phyloP scores from a whole-genome alignment of 2,797 vertebrate genomes.

The Lacerta viridis region DNA sequence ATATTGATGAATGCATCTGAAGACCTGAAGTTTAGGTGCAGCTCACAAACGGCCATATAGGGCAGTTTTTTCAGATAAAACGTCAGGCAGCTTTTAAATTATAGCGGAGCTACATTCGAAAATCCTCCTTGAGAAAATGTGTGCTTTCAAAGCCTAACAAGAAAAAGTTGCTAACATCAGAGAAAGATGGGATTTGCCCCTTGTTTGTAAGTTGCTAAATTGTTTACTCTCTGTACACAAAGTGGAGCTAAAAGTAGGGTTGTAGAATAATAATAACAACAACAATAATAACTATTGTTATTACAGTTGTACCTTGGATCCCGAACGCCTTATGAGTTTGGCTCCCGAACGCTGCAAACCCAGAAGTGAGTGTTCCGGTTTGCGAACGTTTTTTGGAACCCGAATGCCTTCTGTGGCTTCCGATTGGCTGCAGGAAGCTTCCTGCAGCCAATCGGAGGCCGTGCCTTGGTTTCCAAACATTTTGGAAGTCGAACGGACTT shows the following conservation, averaged over 20 bases:
- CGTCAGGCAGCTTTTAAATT: constrained; percentile 28
- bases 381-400: no score
- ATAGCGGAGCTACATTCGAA: constrained; percentile 34
- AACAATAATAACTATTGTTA: no score
- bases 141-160: constrained; percentile 20
- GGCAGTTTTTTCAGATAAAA: constrained; percentile 22
- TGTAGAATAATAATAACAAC: no score
- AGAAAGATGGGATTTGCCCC: background rate
- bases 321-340: no score
- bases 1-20: background rate
- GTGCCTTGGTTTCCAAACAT: no score
- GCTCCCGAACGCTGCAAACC: no score
- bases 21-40: constrained; percentile 38
- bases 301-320: no score
- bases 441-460: no score
- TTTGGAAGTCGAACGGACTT: no score
- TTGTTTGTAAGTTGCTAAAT: background rate
- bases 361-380: no score
- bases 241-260: background rate
- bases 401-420: no score
- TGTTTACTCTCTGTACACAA: background rate
- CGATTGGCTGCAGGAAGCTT: no score
- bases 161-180: constrained; percentile 28
- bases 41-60: background rate
- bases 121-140: constrained; percentile 18